These are phyloP conservation scores for Cyphomyrus plagiostoma DNA, from an alignment of 2,113 vertebrate genomes.

Conservation along the genomic window DNA sequence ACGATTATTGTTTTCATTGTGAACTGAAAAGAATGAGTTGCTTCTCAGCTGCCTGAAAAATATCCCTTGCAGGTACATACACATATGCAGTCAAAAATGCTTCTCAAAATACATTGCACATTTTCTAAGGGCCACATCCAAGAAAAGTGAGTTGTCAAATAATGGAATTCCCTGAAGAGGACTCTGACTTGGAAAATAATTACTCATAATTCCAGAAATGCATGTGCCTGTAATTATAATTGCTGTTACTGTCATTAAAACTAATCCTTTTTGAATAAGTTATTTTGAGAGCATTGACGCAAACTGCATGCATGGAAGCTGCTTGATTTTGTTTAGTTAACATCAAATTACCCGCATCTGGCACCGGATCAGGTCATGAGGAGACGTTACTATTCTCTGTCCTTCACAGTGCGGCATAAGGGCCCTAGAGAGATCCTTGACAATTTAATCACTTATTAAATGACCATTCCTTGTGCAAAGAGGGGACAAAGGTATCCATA, in stretches of 20 bases:
- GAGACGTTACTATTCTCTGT: background rate
- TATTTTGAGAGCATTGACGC: background rate
- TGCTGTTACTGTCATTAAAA: background rate
- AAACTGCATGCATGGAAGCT: background rate
- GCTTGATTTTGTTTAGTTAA: background rate
- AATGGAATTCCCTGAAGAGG: background rate
- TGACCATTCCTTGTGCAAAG: background rate
- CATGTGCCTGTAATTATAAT: background rate
- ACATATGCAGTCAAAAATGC: background rate
- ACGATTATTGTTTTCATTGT: background rate
- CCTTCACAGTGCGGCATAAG: background rate
- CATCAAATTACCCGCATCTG: background rate
- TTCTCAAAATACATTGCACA: background rate
- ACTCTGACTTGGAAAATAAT: background rate
- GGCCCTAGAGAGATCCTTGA: background rate
- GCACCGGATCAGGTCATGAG: background rate
- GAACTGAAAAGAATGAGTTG: background rate
- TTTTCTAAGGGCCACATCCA: background rate
- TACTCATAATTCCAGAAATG: background rate
- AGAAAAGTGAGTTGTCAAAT: background rate
- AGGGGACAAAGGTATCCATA: background rate
- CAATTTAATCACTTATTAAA: background rate
- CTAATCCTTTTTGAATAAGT: background rate
- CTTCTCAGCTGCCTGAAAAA: background rate
- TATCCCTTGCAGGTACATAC: background rate